Conservation (phyloP, 2,797 vertebrate genomes). For the Hylomyscus alleni region DNA sequence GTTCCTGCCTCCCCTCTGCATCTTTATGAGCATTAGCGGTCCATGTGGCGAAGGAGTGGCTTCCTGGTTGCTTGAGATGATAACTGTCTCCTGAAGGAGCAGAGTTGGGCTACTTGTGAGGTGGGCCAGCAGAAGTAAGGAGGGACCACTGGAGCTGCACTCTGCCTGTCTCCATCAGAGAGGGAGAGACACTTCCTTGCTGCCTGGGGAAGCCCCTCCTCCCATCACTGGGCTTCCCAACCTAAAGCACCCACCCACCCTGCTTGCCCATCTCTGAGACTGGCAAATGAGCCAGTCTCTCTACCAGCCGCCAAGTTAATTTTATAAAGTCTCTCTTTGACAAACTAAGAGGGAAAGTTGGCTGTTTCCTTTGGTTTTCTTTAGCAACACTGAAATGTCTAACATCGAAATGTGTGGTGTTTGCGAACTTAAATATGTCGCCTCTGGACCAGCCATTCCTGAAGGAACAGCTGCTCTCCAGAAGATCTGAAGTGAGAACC, state of each 20-base stretch:
- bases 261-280: constrained; percentile 6
- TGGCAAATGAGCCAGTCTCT: constrained; percentile 78
- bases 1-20: neutral
- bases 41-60: neutral
- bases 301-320: constrained; percentile 69
- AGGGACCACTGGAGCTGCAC: fast-evolving
- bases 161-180: neutral
- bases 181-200: neutral
- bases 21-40: neutral
- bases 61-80: neutral
- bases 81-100: neutral
- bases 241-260: neutral
- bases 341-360: constrained; percentile 78
- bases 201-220: neutral
- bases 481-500: constrained; percentile 76
- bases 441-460: constrained; percentile 81
- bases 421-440: constrained; percentile 81
- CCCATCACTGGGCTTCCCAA: neutral
- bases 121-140: neutral
- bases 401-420: constrained; percentile 80
- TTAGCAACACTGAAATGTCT: constrained; percentile 82
- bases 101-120: neutral
- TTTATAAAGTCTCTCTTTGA: constrained; percentile 79
- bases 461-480: constrained; percentile 81
- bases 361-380: constrained; percentile 81